A percentile compares a stretch with the other conserved stretches of the same genome.
phyloP scores from a whole-genome alignment of 2,113 vertebrate genomes.

The Serinus canaria region DNA sequence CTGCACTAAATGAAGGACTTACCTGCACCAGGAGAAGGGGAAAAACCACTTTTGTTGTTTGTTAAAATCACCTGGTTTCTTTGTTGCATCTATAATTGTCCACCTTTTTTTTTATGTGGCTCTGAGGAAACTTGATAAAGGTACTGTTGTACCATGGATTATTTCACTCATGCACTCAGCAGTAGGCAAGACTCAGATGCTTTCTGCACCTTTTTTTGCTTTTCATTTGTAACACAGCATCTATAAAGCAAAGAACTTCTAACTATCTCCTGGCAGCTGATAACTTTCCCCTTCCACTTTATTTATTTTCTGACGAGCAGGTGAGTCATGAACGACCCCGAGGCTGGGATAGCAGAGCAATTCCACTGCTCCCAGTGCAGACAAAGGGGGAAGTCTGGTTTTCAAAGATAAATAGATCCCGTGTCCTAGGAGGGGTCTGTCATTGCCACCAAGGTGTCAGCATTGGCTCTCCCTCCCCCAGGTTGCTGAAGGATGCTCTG shows the following conservation, averaged over 20 bases:
- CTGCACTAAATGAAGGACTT: conserved; percentile 1
- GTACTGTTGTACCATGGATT: not conserved
- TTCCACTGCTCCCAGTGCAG: not conserved
- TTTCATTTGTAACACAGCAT: conserved; percentile 14
- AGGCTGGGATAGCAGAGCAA: not conserved
- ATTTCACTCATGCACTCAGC: not conserved
- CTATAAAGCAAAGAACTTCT: conserved; percentile 39
- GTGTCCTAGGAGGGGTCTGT: not conserved
- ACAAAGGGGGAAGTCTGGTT: not conserved
- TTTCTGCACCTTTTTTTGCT: conserved; percentile 45
- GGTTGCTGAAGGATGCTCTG: not conserved
- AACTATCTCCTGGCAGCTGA: not conserved
- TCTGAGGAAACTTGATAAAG: not conserved
- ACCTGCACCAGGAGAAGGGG: conserved; percentile 2
- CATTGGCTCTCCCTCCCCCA: not conserved
- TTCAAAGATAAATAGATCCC: not conserved
- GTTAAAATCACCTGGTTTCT: not conserved
- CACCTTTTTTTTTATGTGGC: not conserved
- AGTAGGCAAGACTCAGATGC: not conserved
- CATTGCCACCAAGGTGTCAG: not conserved
- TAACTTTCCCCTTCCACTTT: not conserved
- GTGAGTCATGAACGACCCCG: not conserved
- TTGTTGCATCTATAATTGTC: not conserved
- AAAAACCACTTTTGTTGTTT: not conserved
- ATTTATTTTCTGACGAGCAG: not conserved